These are phyloP conservation scores for Sarcophilus harrisii DNA, from an alignment of 2,797 vertebrate genomes.

Conservation along the genomic window DNA sequence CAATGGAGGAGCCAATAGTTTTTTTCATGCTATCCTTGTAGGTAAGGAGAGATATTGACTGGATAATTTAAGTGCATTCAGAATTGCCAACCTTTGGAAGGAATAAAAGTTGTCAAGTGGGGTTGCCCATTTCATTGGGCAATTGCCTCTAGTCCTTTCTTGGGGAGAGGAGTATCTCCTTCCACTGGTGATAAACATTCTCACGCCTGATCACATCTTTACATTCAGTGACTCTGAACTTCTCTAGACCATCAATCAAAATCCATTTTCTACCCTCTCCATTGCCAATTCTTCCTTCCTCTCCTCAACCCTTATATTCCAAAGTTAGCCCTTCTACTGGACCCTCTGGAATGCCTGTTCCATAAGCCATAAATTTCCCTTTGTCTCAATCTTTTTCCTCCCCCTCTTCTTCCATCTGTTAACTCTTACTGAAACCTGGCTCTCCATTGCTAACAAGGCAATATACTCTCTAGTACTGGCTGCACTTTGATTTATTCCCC, in stretches of 20 bases:
- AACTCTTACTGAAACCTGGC: neutral
- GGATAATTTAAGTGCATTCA: neutral
- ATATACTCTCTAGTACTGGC: no score
- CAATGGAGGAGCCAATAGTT: neutral
- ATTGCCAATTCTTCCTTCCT: neutral
- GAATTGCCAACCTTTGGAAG: neutral
- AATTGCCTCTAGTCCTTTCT: neutral
- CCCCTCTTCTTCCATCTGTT: neutral
- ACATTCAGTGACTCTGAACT: neutral
- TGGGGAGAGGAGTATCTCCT: neutral
- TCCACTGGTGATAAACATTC: neutral
- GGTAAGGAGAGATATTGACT: neutral
- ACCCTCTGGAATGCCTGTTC: neutral
- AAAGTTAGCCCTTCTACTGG: neutral
- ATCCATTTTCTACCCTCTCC: neutral
- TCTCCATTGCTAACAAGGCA: neutral
- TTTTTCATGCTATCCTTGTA: neutral
- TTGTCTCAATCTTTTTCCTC: neutral
- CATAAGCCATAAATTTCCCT: neutral
- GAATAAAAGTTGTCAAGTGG: neutral
- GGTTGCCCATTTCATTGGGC: neutral
- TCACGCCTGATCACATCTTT: neutral
- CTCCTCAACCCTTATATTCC: neutral
- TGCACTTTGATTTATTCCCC: neutral
- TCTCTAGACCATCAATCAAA: neutral